Conservation (phyloP, 1,140 invertebrate genomes). For the Neoseiulus cucumeris region DNA sequence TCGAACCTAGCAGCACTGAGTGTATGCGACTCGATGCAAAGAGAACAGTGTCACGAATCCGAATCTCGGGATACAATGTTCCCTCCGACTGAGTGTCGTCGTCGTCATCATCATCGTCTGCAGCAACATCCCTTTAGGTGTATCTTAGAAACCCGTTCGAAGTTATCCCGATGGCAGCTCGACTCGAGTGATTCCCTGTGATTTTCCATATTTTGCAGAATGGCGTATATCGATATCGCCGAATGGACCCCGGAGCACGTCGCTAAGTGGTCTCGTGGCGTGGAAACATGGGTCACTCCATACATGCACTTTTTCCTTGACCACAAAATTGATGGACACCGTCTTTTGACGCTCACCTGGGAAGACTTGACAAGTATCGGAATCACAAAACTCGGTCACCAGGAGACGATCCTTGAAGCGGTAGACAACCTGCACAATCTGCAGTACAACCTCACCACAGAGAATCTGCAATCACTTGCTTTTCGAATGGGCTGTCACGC, state of each 20-base stretch:
- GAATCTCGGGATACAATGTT: no score
- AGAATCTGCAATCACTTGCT: conserved; percentile 70
- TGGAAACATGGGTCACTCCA: conserved; percentile 54
- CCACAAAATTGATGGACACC: conserved; percentile 55
- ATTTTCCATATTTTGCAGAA: not conserved
- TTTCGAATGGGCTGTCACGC: conserved; percentile 60
- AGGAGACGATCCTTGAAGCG: conserved; percentile 73
- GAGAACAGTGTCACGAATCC: no score
- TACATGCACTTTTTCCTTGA: conserved; percentile 61
- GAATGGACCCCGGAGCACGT: conserved; percentile 86
- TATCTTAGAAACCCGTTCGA: no score
- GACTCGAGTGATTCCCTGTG: no score
- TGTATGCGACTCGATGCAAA: no score
- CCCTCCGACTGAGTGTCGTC: no score
- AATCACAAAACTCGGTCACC: conserved; percentile 63
- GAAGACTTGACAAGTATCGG: conserved; percentile 69
- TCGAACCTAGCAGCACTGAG: no score
- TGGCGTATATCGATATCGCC: conserved; percentile 48
- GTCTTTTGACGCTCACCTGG: conserved; percentile 54
- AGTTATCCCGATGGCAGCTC: no score
- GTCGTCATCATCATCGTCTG: no score
- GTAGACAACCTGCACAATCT: conserved; percentile 71
- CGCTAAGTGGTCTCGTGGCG: conserved; percentile 71
- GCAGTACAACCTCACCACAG: conserved; percentile 68
- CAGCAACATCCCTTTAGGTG: no score